Base-by-base conservation (phyloP, 2,797 vertebrate species). In the Sitta carolinensis region DNA sequence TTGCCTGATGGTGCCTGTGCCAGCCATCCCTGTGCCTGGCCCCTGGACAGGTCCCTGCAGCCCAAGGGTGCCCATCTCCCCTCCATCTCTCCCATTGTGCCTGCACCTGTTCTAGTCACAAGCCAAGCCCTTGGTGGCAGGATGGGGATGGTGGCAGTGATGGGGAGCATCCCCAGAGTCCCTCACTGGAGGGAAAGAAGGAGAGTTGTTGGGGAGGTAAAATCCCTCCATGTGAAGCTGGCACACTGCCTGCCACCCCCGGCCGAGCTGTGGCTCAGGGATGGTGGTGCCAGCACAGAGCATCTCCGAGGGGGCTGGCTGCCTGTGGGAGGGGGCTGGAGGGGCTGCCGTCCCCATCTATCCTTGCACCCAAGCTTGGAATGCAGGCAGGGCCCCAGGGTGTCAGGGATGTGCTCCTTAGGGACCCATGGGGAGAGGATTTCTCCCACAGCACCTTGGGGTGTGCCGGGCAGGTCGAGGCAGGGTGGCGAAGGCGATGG, bases 21-120 rank as follows among this genome's bases (percentile, higher is more conserved):
- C 63, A 82, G 47, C 26, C 9, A 9, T 73, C 20, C 25, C 30
- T 4, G 3, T 50, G 34, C 55, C 59, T 34, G 59, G 34, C 6
- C 43, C 11, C 30, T 7, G 6, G 48, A 23, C 11, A 1, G 4
- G 3, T 76, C 51, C 38, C 51, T 4, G 1, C 64, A 58, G 51
- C 36, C 69, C 6, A 4, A 38, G 19, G 40, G 36, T 91, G 27
- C 54, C 54, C 20, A 0, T 20, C 3, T 2, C 11, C 8, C 10
- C 10, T 25, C 26, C 9, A 2, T 27, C 38, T 0, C n/a, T 54
- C 27, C 27, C 0, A 0, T 50, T 7, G 3, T 47, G 66, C 52
- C 43, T 61, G 47, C 82, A 70, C 54, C 74, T 82, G 82, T 66
- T 59, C 51, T 36, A 19, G 51, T 55, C 43, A 34, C 42, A 29